A percentile compares a stretch with the other conserved stretches of the same genome.
Conservation (phyloP, 2,113 vertebrate genomes). For the Plotosus lineatus region DNA sequence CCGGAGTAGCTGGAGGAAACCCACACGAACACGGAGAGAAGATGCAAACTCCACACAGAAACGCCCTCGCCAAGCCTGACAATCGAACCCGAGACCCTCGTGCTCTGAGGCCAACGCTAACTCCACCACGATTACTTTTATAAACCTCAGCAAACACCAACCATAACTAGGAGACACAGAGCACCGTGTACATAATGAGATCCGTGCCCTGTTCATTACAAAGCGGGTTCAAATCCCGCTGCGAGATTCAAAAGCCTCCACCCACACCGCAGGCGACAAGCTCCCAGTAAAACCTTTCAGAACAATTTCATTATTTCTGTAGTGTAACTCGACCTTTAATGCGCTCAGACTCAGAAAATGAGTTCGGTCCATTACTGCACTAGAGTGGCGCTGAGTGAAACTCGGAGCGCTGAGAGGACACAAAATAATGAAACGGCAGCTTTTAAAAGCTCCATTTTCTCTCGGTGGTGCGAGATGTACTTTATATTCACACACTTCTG, state of each 20-base stretch:
- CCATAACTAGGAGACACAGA: background rate
- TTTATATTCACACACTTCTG: background rate
- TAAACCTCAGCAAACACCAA: background rate
- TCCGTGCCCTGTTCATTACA: background rate
- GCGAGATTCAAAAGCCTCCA: background rate
- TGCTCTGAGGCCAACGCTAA: no score
- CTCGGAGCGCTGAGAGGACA: background rate
- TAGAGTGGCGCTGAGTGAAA: background rate
- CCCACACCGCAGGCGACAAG: background rate
- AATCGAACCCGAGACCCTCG: no score
- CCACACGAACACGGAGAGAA: no score
- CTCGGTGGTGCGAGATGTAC: background rate
- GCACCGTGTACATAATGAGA: background rate
- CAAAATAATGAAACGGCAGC: background rate
- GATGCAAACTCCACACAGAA: no score
- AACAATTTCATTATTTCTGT: slow-evolving; percentile 5
- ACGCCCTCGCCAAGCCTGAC: no score
- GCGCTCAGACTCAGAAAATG: background rate
- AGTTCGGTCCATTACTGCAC: background rate
- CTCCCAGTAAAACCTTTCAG: background rate
- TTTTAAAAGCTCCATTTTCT: slow-evolving; percentile 22
- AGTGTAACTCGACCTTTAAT: background rate
- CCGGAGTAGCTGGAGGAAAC: no score
- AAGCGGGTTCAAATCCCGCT: background rate
- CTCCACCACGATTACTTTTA: no score